These are phyloP conservation scores for Zeugodacus cucurbitae DNA, from an alignment of 1,140 invertebrate genomes.

Conservation along the genomic window DNA sequence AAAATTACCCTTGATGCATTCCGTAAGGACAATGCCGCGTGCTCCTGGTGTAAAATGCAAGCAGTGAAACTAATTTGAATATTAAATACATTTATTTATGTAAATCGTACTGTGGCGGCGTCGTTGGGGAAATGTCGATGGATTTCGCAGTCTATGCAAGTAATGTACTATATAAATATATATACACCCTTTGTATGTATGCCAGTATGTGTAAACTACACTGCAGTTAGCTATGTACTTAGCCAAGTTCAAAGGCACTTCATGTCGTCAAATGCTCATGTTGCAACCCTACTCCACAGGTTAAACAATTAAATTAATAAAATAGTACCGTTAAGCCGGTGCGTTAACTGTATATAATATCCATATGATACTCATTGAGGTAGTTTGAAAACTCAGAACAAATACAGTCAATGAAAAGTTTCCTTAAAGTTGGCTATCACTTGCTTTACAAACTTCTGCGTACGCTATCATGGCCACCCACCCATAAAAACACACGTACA, in stretches of 20 bases:
- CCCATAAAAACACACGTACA: neutral
- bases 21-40: neutral
- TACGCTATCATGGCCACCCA: neutral
- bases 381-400: neutral
- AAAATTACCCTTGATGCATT: conserved; percentile 1
- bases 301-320: neutral
- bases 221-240: neutral
- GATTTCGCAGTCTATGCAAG: too few relatives aligned
- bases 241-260: neutral
- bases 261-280: neutral
- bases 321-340: neutral
- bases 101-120: conserved; percentile 50
- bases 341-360: neutral
- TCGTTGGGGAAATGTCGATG: neutral
- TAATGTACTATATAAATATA: too few relatives aligned
- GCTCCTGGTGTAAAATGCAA: neutral
- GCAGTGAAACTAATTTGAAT: conserved; percentile 56
- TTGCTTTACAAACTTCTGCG: neutral
- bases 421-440: neutral
- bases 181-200: neutral
- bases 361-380: neutral
- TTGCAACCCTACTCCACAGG: neutral
- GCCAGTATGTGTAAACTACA: neutral
- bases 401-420: neutral
- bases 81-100: conserved; percentile 64